These are phyloP conservation scores for Brachyopa scutellaris DNA, from an alignment of 2,888 invertebrate species.

Conservation along the genomic window DNA sequence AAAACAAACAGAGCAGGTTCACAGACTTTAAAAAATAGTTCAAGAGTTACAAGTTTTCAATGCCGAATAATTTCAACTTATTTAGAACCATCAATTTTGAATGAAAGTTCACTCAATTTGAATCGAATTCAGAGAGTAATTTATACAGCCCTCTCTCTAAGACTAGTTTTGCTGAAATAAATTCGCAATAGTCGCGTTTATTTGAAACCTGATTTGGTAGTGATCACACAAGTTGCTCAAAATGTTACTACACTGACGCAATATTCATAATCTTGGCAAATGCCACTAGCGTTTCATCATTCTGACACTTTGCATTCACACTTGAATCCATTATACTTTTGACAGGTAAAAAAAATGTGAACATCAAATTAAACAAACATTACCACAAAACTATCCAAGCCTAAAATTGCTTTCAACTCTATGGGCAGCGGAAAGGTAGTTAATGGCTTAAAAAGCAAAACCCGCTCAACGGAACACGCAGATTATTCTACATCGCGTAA, in stretches of 20 bases:
- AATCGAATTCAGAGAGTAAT: no score
- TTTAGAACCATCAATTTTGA: no score
- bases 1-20: no score
- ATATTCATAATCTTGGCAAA: neutral
- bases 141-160: no score
- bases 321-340: conserved; percentile 39
- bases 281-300: neutral
- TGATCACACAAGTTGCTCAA: no score
- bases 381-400: conserved; percentile 31
- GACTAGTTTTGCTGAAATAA: no score
- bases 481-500: conserved; percentile 39
- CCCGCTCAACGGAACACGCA: conserved; percentile 50
- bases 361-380: neutral
- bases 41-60: no score
- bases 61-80: no score
- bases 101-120: no score
- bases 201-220: no score
- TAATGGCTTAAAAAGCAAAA: conserved; percentile 31
- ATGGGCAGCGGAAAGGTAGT: conserved; percentile 41
- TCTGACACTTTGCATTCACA: neutral
- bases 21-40: no score
- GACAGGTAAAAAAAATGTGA: conserved; percentile 6
- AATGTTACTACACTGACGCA: neutral
- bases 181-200: no score
- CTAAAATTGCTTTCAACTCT: conserved; percentile 37